These are phyloP conservation scores for Leptothorax acervorum DNA, from an alignment of 2,888 invertebrate genomes.

Conservation along the genomic window DNA sequence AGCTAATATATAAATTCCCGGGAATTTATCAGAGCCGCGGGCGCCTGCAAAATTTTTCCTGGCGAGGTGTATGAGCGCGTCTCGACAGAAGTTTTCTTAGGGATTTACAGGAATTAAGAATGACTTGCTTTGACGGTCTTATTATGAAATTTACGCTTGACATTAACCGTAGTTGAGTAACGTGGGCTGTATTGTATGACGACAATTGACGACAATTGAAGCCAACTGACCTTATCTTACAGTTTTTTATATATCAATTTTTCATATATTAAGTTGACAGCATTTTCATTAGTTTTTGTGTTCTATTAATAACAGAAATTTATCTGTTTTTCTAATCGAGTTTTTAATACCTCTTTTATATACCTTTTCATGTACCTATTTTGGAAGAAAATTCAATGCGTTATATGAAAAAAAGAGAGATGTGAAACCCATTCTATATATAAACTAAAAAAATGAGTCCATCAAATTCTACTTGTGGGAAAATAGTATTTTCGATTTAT, in stretches of 20 bases:
- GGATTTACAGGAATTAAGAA: background rate
- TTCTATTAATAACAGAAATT: background rate
- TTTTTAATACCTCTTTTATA: background rate
- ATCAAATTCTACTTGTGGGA: background rate
- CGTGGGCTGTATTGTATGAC: background rate
- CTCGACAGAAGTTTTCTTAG: background rate
- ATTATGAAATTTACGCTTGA: slow-evolving; percentile 24
- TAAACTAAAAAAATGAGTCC: background rate
- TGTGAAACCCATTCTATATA: background rate
- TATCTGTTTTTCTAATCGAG: background rate
- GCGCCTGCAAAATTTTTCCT: slow-evolving; percentile 14
- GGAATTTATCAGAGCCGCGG: slow-evolving; percentile 31
- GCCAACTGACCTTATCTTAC: background rate
- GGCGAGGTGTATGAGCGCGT: background rate
- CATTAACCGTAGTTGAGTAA: background rate
- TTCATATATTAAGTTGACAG: background rate
- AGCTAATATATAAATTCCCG: slow-evolving; percentile 39
- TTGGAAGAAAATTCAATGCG: background rate
- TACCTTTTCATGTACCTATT: too few relatives aligned
- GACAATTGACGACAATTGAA: background rate
- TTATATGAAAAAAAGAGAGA: background rate
- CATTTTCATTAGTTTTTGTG: background rate
- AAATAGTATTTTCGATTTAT: background rate
- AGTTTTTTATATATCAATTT: background rate
- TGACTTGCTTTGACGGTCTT: background rate